Evolutionary conservation across 2,888 invertebrate species (phyloP).

Genomic region (Amphipyra tragopoginis): DNA sequence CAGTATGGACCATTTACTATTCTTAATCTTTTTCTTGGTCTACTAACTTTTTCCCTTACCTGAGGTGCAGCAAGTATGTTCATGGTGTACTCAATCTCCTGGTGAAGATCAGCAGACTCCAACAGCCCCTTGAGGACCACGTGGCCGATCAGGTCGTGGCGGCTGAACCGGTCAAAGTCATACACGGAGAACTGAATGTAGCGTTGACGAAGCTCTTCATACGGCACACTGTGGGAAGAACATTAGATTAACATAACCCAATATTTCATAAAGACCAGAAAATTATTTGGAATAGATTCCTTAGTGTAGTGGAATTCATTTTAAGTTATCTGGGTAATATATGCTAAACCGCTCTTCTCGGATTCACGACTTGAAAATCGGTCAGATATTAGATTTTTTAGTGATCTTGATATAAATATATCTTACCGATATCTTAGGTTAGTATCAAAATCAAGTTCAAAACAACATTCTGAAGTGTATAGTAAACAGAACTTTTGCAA

Average conservation of each 20-base stretch:
- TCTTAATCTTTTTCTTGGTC: no score
- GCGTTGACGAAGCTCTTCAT: slow-evolving; percentile 93
- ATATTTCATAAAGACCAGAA: no score
- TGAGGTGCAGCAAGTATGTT: slow-evolving; percentile 94
- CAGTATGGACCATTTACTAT: no score
- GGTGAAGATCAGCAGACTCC: slow-evolving; percentile 93
- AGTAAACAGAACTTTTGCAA: background rate
- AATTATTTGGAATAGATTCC: no score
- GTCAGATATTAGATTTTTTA: background rate
- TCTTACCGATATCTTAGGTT: no score
- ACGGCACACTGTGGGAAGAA: slow-evolving; percentile 90
- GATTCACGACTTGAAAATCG: no score
- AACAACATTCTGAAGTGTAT: background rate
- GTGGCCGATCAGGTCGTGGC: slow-evolving; percentile 96
- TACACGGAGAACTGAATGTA: slow-evolving; percentile 96
- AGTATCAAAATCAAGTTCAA: background rate
- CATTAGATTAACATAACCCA: background rate
- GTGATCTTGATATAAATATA: no score
- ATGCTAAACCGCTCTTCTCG: no score
- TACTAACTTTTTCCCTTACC: slow-evolving; percentile 79
- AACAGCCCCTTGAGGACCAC: slow-evolving; percentile 94
- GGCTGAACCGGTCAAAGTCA: slow-evolving; percentile 96
- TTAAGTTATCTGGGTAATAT: no score
- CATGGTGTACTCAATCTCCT: slow-evolving; percentile 96
- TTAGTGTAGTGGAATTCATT: no score